Conservation (phyloP, 2,797 vertebrate genomes). For the Peromyscus melanophrys region DNA sequence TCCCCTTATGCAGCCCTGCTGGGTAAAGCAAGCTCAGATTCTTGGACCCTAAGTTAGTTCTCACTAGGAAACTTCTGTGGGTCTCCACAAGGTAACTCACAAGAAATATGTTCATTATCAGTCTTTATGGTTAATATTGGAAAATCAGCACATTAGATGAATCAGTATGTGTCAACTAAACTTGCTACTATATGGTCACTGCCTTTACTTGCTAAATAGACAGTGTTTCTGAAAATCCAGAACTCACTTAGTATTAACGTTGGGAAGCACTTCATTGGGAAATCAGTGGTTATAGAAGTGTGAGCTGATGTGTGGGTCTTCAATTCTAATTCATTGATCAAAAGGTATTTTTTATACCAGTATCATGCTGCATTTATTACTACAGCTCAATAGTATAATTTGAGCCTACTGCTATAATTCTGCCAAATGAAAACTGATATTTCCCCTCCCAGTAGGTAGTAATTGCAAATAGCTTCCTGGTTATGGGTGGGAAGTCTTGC, state of each 20-base stretch:
- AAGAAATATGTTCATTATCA: not conserved
- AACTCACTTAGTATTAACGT: not conserved
- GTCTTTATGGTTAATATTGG: not conserved
- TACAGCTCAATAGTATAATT: not conserved
- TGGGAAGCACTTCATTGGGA: not conserved
- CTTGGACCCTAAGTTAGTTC: no score
- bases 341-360: not conserved
- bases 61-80: no score
- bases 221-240: slow-evolving; percentile 34
- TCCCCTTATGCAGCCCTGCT: no score
- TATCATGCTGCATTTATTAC: not conserved
- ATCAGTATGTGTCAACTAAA: not conserved
- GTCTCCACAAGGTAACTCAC: no score
- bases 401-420: not conserved
- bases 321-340: not conserved
- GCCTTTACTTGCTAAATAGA: slow-evolving; percentile 31
- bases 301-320: not conserved
- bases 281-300: not conserved
- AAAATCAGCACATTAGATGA: slow-evolving; percentile 24
- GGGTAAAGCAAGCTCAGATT: no score
- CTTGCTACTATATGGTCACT: not conserved
- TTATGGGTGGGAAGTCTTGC: not conserved
- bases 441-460: not conserved
- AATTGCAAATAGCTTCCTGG: not conserved
- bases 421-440: not conserved